Evolutionary conservation across 2,113 vertebrate genomes (phyloP), one percentile per base, ranked within the genome.

Genomic region (Mungos mungo): DNA sequence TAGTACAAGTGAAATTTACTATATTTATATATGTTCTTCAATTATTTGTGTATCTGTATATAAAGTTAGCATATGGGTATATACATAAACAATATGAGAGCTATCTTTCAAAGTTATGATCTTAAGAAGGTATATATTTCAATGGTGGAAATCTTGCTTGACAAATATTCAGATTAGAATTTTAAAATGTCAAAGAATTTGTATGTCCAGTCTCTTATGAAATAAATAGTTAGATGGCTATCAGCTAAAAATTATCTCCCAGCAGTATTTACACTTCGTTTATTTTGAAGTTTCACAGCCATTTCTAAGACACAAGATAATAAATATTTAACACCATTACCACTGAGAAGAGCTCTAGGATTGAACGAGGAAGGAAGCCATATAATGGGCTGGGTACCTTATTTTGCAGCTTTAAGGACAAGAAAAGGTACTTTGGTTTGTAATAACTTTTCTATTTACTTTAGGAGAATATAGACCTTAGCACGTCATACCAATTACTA

Each of bases 151-250:
- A 1, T 11, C 87, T 96, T 60, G 31, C 65, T 96, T 77, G 74
- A 84, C 23, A 84, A 84, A 74, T 95, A 82, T 52, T 96, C 74
- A 95, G 23, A 65, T 85, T 97, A 96, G 5, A 93, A 88, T 85
- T 85, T 96, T 65, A 93, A 82, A 88, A 81, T 93, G 18, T 77
- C 38, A 97, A 27, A 82, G 79, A 96, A 92, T 93, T 65, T 85
- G 52, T 33, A 76, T 18, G 41, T 60, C 54, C 45, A 82, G 9
- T 90, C 21, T 81, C 66, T 96, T 95, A 50, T 82, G 72, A 92
- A 92, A 45, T 72, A 89, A 71, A 4, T 15, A 21, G 57, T 23
- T 66, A 90, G 35, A 74, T 7, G 25, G 45, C 92, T 71, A 50
- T 29, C 9, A 86, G 66, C 6, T 68, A 10, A 93, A 96, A 89